phyloP scores from a whole-genome alignment of 2,888 invertebrate species.

The Pseudococcus longispinus region DNA sequence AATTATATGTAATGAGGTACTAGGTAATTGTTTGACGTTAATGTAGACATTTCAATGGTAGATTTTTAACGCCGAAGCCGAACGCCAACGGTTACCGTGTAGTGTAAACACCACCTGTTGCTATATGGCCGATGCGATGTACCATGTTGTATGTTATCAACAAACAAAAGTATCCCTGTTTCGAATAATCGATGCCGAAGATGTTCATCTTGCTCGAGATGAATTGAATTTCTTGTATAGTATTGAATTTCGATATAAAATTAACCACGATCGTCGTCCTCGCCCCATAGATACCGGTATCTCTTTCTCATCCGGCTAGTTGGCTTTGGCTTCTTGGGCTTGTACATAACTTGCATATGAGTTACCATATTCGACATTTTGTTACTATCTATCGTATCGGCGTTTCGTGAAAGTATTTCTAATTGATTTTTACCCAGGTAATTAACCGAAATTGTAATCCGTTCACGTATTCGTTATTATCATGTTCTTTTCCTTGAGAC shows the following conservation, averaged over 20 bases:
- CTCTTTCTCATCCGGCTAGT: not conserved
- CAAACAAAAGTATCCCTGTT: not conserved
- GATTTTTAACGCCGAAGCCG: not conserved
- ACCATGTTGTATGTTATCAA: not conserved
- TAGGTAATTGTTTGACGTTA: conserved; percentile 21
- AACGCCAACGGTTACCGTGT: not conserved
- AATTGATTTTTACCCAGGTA: conserved; percentile 5
- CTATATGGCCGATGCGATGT: not conserved
- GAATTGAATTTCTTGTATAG: not conserved
- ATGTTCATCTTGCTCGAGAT: too few relatives aligned
- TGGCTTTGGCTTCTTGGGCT: not conserved
- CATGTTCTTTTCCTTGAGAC: not conserved
- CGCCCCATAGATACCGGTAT: not conserved
- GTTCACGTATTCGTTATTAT: not conserved
- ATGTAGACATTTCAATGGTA: conserved; percentile 27
- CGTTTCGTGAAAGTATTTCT: conserved; percentile 21
- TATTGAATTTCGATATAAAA: not conserved
- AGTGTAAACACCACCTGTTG: conserved; percentile 29
- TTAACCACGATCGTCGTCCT: not conserved
- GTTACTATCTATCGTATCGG: not conserved
- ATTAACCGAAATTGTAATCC: not conserved
- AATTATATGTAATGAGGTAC: conserved; percentile 14
- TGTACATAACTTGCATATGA: not conserved
- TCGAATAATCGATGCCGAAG: not conserved
- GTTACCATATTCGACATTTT: not conserved